Evolutionary conservation across 2,888 invertebrate species (phyloP).

Genomic region (Drosophila quasianomalipes): DNA sequence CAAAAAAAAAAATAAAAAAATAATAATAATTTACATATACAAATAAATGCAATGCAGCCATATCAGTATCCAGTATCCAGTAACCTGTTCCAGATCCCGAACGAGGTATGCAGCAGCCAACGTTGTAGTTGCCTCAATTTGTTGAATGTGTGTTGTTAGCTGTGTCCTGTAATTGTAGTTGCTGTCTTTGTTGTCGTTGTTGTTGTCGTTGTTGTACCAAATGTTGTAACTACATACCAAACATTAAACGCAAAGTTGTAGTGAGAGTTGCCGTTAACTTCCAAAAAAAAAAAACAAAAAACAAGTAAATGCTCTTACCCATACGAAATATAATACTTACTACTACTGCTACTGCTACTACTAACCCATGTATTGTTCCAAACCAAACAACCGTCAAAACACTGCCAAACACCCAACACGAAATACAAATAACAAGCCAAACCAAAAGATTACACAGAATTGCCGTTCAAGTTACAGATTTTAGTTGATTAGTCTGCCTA

Average conservation of each 20-base stretch:
- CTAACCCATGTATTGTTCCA: constrained; percentile 25
- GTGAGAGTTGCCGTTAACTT: constrained; percentile 52
- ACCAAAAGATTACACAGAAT: constrained; percentile 18
- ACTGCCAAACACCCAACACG: constrained; percentile 21
- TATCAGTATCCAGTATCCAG: constrained; percentile 38
- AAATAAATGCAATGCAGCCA: constrained; percentile 32
- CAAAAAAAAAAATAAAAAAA: background rate
- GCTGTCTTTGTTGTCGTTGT: constrained; percentile 56
- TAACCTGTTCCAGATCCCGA: constrained; percentile 17
- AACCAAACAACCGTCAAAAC: constrained; percentile 8
- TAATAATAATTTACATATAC: constrained; percentile 5
- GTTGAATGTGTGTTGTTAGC: constrained; percentile 45
- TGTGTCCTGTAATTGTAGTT: constrained; percentile 57
- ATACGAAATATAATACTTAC: constrained; percentile 1
- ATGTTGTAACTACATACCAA: constrained; percentile 33
- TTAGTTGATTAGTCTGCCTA: constrained; percentile 41
- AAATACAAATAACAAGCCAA: constrained; percentile 21
- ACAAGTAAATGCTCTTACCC: constrained; percentile 13
- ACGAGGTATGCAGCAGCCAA: constrained; percentile 45
- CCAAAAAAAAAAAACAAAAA: constrained; percentile 23
- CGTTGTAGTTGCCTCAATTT: constrained; percentile 41
- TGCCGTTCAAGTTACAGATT: constrained; percentile 21
- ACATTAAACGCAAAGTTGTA: constrained; percentile 51
- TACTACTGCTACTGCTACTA: background rate
- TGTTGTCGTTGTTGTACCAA: constrained; percentile 52